Base-by-base conservation (phyloP, 2,113 vertebrate species). In the Petroica traversi region DNA sequence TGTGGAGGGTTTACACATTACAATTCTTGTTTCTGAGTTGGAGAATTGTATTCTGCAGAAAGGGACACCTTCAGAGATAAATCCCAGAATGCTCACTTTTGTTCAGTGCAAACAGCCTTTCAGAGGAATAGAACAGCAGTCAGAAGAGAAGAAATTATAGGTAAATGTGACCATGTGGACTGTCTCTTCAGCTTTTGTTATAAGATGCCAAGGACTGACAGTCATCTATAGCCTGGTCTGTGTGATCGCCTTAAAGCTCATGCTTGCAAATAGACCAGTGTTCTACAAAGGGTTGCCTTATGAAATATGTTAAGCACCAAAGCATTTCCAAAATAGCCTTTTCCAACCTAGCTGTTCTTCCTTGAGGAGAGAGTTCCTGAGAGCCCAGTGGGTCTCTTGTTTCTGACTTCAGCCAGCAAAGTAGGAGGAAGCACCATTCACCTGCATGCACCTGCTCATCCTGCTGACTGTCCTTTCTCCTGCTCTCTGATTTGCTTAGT, bases 51-150 rank as follows among this genome's bases (percentile, higher is more conserved):
- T 92, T 93, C 85, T 85, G 43, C 43, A 55, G 75, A 66, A 80
- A 67, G 86, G 78, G 71, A 93, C 79, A 59, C 19, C 59, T 88
- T 93, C 54, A 88, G 63, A 94, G 71, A 85, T 8, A 73, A 66
- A 61, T 55, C 51, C 38, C 41, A 83, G 66, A 89, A 87, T 0
- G 0, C 51, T 94, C 33, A 8, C 58, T 89, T 91, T 48, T 80
- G 36, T 89, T 92, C 24, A 62, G 49, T 91, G 81, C 38, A 82
- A 79, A 88, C 78, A 91, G 67, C 85, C 78, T 54, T 94, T 89
- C 71, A 79, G 55, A 49, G 41, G 38, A 88, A 73, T 62, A 80
- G 63, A 90, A 52, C 8, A 71, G 46, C 63, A 58, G 40, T 92
- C 87, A 67, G 34, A 26, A 75, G 51, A 83, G 63, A 74, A 81